Evolutionary conservation across 1,140 invertebrate species (phyloP).

Genomic region (Reticulitermes speratus): DNA sequence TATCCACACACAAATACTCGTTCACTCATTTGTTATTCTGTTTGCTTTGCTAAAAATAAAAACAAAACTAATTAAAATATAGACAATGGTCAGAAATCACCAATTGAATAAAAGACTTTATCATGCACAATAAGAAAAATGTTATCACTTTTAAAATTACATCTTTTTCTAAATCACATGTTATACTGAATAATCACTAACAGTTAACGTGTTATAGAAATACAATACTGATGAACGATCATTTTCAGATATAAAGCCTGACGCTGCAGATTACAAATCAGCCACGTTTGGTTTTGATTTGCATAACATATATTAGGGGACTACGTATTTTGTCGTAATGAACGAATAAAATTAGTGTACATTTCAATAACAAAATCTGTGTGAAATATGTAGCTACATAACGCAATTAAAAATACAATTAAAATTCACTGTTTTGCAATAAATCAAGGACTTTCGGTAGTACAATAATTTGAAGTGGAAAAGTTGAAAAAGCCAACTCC

Average conservation of each 20-base stretch:
- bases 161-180: neutral
- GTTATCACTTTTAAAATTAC: too few species aligned
- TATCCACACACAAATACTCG: neutral
- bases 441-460: neutral
- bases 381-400: neutral
- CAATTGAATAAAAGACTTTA: neutral
- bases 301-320: neutral
- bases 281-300: neutral
- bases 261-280: neutral
- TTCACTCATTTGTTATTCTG: constrained; percentile 2
- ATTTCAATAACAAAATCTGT: neutral
- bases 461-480: neutral
- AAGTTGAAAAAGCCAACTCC: constrained; percentile 14
- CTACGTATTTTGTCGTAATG: neutral
- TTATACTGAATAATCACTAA: neutral
- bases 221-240: neutral
- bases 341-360: neutral
- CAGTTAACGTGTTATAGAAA: neutral
- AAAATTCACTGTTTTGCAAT: constrained; percentile 4
- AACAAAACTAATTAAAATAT: neutral
- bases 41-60: constrained; percentile 12
- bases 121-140: neutral
- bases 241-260: neutral
- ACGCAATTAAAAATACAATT: neutral
- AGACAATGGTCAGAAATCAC: neutral